These are phyloP conservation scores for Clarias magur DNA, from an alignment of 2,113 vertebrate genomes.

Conservation along the genomic window DNA sequence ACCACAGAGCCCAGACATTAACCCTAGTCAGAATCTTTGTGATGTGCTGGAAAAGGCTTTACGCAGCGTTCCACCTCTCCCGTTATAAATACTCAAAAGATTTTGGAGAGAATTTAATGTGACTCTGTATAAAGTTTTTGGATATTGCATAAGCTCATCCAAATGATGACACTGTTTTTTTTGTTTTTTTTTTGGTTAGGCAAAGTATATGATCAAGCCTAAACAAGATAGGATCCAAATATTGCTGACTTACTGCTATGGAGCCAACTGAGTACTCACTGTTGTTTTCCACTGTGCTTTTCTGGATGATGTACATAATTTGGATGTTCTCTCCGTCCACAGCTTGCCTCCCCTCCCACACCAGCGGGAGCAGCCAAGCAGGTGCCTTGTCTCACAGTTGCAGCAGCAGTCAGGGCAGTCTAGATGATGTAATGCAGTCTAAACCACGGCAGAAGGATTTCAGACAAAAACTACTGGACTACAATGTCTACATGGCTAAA, in stretches of 20 bases:
- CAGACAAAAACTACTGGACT: conserved; percentile 90
- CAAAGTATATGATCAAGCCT: neutral
- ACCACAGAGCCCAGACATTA: too few relatives aligned
- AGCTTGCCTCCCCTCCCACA: conserved; percentile 80
- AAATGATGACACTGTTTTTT: too few relatives aligned
- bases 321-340: conserved; percentile 37
- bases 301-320: neutral
- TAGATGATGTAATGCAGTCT: conserved; percentile 80
- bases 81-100: too few relatives aligned
- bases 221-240: neutral
- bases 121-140: too few relatives aligned
- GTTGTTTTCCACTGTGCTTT: neutral
- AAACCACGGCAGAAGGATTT: conserved; percentile 83
- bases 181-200: too few relatives aligned
- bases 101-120: too few relatives aligned
- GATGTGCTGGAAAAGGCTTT: too few relatives aligned
- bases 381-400: conserved; percentile 81
- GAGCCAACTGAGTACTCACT: neutral
- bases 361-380: conserved; percentile 74
- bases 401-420: conserved; percentile 88
- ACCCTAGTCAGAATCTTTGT: too few relatives aligned
- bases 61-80: too few relatives aligned
- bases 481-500: conserved; percentile 91
- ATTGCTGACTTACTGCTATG: neutral
- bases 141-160: too few relatives aligned